Evolutionary conservation across 2,113 vertebrate species (phyloP).

Genomic region (Penelope pileata): DNA sequence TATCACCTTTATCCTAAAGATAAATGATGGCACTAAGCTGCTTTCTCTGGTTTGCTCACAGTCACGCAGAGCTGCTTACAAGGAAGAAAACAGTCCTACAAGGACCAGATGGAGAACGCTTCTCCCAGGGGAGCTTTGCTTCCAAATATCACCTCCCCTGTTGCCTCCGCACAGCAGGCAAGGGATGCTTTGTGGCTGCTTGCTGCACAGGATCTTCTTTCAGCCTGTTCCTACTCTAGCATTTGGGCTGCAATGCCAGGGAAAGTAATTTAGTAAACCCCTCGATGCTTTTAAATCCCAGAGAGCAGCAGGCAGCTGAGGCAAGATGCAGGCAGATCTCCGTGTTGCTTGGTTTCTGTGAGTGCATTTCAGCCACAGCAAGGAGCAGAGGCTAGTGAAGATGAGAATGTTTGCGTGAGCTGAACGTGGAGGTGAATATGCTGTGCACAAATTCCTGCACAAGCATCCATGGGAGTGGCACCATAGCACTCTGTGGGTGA

Average conservation of each 20-base stretch:
- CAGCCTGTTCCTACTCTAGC: not conserved
- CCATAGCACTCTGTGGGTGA: not conserved
- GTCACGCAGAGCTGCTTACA: not conserved
- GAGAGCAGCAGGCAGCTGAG: not conserved
- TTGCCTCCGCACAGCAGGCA: not conserved
- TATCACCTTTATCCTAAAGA: slow-evolving; percentile 58
- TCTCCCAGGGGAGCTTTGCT: slow-evolving; percentile 40
- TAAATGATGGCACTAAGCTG: slow-evolving; percentile 58
- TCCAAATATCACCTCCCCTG: slow-evolving; percentile 47
- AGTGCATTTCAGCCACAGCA: not conserved
- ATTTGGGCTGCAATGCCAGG: not conserved
- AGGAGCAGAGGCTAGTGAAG: not conserved
- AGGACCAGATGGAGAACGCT: slow-evolving; percentile 46
- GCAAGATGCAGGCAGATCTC: not conserved
- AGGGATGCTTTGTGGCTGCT: not conserved
- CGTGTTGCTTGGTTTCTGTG: fast-evolving
- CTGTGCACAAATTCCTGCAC: not conserved
- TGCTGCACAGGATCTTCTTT: not conserved
- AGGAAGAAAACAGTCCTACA: not conserved
- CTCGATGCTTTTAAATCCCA: not conserved
- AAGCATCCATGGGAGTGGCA: not conserved
- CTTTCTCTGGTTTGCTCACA: slow-evolving; percentile 48
- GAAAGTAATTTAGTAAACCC: not conserved
- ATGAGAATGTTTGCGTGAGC: not conserved
- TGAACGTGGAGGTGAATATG: not conserved